These are phyloP conservation scores for Rhamphomyia laevipes DNA, from an alignment of 2,888 invertebrate species.

Conservation along the genomic window DNA sequence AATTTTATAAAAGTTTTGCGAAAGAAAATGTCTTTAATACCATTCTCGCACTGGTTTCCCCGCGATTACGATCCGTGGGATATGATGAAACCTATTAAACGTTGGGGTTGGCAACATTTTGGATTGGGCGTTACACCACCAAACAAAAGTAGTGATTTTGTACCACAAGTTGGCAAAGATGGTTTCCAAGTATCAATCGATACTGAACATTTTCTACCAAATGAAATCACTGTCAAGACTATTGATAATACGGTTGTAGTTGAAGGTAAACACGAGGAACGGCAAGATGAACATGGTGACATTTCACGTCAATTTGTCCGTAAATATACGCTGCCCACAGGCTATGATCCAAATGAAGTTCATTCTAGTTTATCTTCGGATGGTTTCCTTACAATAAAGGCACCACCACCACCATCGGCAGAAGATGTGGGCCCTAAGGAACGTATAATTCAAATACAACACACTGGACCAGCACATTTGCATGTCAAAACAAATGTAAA, in stretches of 20 bases:
- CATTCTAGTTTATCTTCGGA: slow-evolving; percentile 64
- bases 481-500: too few species aligned
- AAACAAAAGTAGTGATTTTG: background rate
- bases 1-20: too few species aligned
- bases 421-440: slow-evolving; percentile 34
- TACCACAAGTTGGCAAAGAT: slow-evolving; percentile 46
- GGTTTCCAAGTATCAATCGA: slow-evolving; percentile 64
- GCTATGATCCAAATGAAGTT: slow-evolving; percentile 60
- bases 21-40: too few species aligned
- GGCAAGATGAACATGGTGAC: slow-evolving; percentile 69
- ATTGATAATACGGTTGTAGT: slow-evolving; percentile 48
- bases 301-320: slow-evolving; percentile 52
- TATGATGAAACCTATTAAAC: background rate
- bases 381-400: slow-evolving; percentile 57
- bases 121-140: background rate
- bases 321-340: slow-evolving; percentile 46
- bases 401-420: slow-evolving; percentile 43
- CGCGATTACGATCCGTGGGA: slow-evolving; percentile 1
- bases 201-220: slow-evolving; percentile 59
- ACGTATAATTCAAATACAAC: slow-evolving; percentile 47
- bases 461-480: slow-evolving; percentile 47
- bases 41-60: too few species aligned
- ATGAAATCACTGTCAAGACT: slow-evolving; percentile 60
- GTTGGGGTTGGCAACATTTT: background rate
- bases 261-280: slow-evolving; percentile 75